phyloP scores from a whole-genome alignment of 92 coral and sea anemone species.

The Parazoanthus atlanticus region DNA sequence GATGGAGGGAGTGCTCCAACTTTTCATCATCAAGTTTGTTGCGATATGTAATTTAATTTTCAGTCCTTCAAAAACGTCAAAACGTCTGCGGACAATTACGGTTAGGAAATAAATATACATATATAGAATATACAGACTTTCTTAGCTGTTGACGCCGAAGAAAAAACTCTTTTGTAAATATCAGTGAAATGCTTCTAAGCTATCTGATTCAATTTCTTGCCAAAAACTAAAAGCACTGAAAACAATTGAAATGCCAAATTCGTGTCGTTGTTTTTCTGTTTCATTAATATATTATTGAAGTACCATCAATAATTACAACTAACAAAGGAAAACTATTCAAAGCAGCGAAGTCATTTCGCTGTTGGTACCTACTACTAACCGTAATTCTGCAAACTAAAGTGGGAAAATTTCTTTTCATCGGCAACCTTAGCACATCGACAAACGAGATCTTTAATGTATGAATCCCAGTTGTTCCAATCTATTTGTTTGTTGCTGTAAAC shows the following conservation, averaged over 20 bases:
- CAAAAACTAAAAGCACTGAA: not conserved
- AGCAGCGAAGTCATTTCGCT: too few relatives aligned
- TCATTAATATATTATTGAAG: too few relatives aligned
- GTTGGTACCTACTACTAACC: constrained; percentile 47
- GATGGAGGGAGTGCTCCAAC: not conserved
- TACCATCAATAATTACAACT: too few relatives aligned
- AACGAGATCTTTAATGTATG: constrained; percentile 63
- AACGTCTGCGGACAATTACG: not conserved
- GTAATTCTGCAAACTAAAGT: constrained; percentile 80
- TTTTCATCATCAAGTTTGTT: too few relatives aligned
- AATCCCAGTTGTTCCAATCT: constrained; percentile 74
- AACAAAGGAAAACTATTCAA: too few relatives aligned
- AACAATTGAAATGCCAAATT: too few relatives aligned
- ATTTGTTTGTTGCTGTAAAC: constrained; percentile 59
- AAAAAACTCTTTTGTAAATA: too few relatives aligned
- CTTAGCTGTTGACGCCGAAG: not conserved
- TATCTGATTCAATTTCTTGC: not conserved
- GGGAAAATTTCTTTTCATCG: constrained; percentile 42
- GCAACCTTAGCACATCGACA: constrained; percentile 86
- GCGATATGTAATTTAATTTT: too few relatives aligned
- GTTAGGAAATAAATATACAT: too few relatives aligned
- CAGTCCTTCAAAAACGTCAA: not conserved
- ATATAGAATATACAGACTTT: not conserved
- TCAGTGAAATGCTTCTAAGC: not conserved
- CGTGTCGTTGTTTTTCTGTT: too few relatives aligned